A percentile compares a stretch with the other conserved stretches of the same genome.
Evolutionary conservation across 2,113 vertebrate species (phyloP).

Genomic region (Aramus guarauna): DNA sequence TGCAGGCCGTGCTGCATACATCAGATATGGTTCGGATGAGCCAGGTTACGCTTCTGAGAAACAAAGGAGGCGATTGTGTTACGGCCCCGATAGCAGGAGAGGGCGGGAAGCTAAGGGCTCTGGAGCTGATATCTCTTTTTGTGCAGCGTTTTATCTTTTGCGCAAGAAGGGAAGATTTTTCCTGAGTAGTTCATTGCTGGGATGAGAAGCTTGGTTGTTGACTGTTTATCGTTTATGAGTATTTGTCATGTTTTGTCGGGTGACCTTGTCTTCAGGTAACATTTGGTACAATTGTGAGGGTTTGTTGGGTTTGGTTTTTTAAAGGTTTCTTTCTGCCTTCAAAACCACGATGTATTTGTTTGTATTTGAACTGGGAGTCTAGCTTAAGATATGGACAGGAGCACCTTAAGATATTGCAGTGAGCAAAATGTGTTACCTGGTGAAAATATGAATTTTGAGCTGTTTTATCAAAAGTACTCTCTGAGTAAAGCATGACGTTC

Average conservation of each 20-base stretch:
- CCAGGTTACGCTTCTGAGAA: neutral
- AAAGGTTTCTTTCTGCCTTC: neutral
- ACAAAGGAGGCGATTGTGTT: neutral
- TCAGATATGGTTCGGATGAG: neutral
- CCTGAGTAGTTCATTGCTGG: neutral
- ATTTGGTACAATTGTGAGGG: neutral
- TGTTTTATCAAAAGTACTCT: neutral
- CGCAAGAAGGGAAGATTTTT: neutral
- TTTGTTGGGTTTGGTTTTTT: neutral
- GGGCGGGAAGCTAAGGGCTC: slow-evolving; percentile 1
- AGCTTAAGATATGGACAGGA: neutral
- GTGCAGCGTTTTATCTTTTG: neutral
- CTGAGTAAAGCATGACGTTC: neutral
- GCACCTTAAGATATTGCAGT: rapidly evolving
- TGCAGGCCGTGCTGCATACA: neutral
- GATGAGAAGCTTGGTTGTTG: neutral
- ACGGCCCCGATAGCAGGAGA: neutral
- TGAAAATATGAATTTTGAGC: neutral
- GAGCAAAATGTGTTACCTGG: neutral
- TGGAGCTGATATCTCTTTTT: neutral
- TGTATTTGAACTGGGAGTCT: neutral
- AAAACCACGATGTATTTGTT: neutral
- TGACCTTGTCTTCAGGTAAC: neutral
- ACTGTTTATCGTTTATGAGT: neutral
- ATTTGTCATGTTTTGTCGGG: neutral